Percentiles rank a stretch among this genome's conserved stretches.
Conservation (phyloP, 2,888 invertebrate species). For the Sialis lutaria region DNA sequence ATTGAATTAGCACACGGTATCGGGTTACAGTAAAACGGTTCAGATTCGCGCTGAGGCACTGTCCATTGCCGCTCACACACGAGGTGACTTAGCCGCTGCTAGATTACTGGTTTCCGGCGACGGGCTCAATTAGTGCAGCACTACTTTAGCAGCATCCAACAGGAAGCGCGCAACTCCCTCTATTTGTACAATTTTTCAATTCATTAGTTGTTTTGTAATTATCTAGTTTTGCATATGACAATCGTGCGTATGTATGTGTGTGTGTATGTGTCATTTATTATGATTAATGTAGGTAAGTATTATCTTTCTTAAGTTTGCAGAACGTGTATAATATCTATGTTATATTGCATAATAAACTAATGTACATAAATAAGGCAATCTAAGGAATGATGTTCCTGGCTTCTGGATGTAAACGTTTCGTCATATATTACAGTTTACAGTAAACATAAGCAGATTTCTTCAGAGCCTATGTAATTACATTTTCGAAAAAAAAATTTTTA, state of each 20-base stretch:
- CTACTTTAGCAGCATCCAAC: constrained; percentile 4
- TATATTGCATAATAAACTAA: too few species aligned
- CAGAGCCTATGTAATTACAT: too few species aligned
- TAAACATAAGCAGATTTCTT: too few species aligned
- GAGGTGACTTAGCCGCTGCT: constrained; percentile 8
- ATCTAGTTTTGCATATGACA: not conserved
- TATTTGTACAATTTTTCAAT: not conserved
- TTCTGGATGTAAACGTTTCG: too few species aligned
- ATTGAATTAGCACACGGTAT: not conserved
- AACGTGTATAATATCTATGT: too few species aligned
- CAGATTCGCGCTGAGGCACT: not conserved
- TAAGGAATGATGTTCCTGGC: too few species aligned
- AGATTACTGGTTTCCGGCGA: constrained; percentile 27
- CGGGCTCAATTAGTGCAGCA: constrained; percentile 5
- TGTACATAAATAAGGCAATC: too few species aligned
- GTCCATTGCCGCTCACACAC: not conserved
- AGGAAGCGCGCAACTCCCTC: constrained; percentile 2
- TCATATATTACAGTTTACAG: too few species aligned
- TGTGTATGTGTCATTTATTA: too few species aligned
- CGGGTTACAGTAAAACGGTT: not conserved
- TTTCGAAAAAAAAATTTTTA: too few species aligned
- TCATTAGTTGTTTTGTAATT: not conserved
- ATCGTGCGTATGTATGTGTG: not conserved
- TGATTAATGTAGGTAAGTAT: too few species aligned
- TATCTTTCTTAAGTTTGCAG: too few species aligned